Evolutionary conservation across 1,140 invertebrate species (phyloP), one percentile per base, ranked within the genome.

Genomic region (Papilio polytes): DNA sequence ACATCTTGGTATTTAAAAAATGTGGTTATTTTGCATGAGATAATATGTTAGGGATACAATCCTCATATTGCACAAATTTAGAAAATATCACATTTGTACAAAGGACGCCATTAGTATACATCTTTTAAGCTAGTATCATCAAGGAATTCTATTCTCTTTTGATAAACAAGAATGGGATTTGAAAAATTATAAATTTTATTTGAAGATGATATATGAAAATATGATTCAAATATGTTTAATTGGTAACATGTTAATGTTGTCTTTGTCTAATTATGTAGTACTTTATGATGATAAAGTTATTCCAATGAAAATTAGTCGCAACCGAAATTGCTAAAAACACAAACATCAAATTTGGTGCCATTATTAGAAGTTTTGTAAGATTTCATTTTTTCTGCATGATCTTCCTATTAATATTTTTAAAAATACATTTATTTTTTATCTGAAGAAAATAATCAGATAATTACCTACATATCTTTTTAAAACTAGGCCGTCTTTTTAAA

Each of bases 401-500:
- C 36, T 31, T 31, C 22, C 3, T 31, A 15, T 70, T 31, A 13
- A 15, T 36, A 63, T 63, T 1, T 26, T 4, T 22, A 31, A 70
- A 70, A 31, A 15, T 63, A 12, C 44, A 13, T 26, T 41, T 41
- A 72, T 22, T 70, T 70, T 18, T 70, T 12, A 70, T 7, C 3
- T 22, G 6, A 70, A 31, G 22, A 26, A 66, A 10, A 66, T 8
- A 22, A 22, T 26, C 2, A 63, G 26, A 31, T 72, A 44, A 72
- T 72, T 48, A 48, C 36, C 20, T 26, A 76, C 46, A 76, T 76
- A 76, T 76, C 74, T 51, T 76, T 44, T 22, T 48, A 51, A 48
- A 48, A 26, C n/a, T 76, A 26, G 46, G 22, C 74, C 74, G 74
- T 76, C 74, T 76, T 76, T 48, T 31, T 46, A 51, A 51, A 76